Conservation (phyloP, 2,888 invertebrate genomes). For the Diachrysia chrysitis region DNA sequence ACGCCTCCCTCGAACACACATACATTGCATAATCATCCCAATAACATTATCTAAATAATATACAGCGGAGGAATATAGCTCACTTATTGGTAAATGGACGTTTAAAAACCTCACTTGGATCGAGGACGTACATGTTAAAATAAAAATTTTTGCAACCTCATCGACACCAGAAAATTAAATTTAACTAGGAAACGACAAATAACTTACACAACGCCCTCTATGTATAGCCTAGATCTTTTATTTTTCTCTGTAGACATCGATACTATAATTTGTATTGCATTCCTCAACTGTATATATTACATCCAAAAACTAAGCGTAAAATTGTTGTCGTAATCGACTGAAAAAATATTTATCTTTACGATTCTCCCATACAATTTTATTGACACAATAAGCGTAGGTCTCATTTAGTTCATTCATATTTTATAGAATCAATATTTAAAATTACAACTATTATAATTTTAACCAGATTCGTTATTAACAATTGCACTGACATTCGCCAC, state of each 20-base stretch:
- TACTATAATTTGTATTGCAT: conserved; percentile 42
- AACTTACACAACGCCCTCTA: conserved; percentile 28
- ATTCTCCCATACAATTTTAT: conserved; percentile 71
- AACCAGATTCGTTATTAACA: conserved; percentile 65
- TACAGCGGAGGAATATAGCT: conserved; percentile 85
- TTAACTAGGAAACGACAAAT: conserved; percentile 27
- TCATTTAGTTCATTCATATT: conserved; percentile 65
- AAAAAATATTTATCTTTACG: conserved; percentile 78
- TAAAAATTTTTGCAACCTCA: conserved; percentile 27
- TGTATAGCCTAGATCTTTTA: conserved; percentile 18
- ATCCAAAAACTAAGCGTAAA: conserved; percentile 74
- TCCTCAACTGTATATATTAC: conserved; percentile 67
- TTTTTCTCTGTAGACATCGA: conserved; percentile 21
- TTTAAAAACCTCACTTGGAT: conserved; percentile 69
- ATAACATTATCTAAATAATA: conserved; percentile 78
- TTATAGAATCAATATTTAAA: conserved; percentile 57
- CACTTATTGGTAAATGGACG: conserved; percentile 84
- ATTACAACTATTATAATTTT: conserved; percentile 64
- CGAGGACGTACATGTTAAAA: conserved; percentile 56
- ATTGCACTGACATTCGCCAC: conserved; percentile 67
- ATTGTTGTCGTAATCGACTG: conserved; percentile 71
- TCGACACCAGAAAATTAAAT: conserved; percentile 19
- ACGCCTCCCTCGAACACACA: conserved; percentile 60
- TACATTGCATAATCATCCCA: conserved; percentile 75
- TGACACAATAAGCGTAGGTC: conserved; percentile 78